These are phyloP conservation scores for Paracanthobrama guichenoti DNA, from an alignment of 2,113 vertebrate genomes.

Conservation along the genomic window DNA sequence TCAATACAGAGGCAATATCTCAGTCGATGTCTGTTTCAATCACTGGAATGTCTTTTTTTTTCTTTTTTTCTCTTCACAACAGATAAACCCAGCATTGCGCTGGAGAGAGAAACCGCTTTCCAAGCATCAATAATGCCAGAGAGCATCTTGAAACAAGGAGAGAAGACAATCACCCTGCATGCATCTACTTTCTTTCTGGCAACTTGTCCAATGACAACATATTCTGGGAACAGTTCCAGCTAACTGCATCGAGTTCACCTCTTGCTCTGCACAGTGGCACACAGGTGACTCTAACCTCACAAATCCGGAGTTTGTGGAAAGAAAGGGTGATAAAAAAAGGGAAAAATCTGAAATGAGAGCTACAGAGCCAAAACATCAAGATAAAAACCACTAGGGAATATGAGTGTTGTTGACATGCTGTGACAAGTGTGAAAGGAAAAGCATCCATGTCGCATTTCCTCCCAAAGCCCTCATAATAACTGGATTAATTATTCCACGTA, in stretches of 20 bases:
- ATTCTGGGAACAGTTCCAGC: conserved; percentile 55
- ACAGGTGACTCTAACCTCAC: conserved; percentile 35
- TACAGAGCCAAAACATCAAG: conserved; percentile 30
- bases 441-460: conserved; percentile 28
- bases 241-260: not conserved
- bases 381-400: conserved; percentile 41
- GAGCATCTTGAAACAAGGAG: conserved; percentile 32
- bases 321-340: not conserved
- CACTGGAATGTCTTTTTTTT: conserved; percentile 3
- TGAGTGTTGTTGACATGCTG: conserved; percentile 38
- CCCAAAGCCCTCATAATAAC: conserved; percentile 36
- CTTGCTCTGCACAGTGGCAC: not conserved
- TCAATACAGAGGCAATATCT: conserved; percentile 23
- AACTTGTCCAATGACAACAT: conserved; percentile 33
- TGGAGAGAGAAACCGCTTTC: conserved; percentile 1
- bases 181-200: conserved; percentile 36
- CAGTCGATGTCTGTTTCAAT: conserved; percentile 28
- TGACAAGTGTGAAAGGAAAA: conserved; percentile 32
- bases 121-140: conserved; percentile 29
- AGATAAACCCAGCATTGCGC: conserved; percentile 1
- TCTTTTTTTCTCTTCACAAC: not conserved
- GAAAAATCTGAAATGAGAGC: not conserved
- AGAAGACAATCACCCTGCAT: conserved; percentile 45
- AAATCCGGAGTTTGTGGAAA: conserved; percentile 28
- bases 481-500: conserved; percentile 22